Evolutionary conservation across 2,797 vertebrate genomes (phyloP).

Genomic region (Ateles fusciceps): DNA sequence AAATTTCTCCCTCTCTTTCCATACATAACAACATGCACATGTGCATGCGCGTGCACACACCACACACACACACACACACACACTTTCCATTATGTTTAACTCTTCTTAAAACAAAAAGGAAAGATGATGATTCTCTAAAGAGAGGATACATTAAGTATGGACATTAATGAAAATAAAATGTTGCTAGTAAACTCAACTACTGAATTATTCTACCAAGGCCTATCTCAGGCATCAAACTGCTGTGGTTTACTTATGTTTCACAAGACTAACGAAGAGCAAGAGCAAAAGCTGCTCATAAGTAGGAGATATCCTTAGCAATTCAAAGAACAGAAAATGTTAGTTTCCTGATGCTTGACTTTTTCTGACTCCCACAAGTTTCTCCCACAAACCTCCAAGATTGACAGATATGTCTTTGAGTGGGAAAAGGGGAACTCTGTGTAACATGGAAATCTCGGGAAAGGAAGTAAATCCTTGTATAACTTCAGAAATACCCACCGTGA

Average conservation of each 20-base stretch:
- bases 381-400: conserved; percentile 48
- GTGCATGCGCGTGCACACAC: background rate
- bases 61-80: background rate
- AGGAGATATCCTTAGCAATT: background rate
- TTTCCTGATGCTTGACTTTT: conserved; percentile 41
- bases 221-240: background rate
- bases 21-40: background rate
- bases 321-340: conserved; percentile 45
- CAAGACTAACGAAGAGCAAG: background rate
- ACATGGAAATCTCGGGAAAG: conserved; percentile 2
- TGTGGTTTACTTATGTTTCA: background rate
- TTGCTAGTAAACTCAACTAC: background rate
- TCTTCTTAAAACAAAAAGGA: background rate
- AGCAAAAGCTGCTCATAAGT: background rate
- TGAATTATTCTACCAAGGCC: background rate
- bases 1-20: background rate
- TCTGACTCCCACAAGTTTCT: conserved; percentile 59
- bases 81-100: background rate
- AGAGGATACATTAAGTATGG: background rate
- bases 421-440: conserved; percentile 31
- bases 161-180: background rate
- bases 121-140: background rate
- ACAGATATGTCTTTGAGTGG: conserved; percentile 49
- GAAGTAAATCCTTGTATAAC: conserved; percentile 31
- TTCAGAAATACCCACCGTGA: background rate